Evolutionary conservation across 2,888 invertebrate genomes (phyloP), one percentile per base, ranked within the genome.

Genomic region (Yponomeuta sedellus): DNA sequence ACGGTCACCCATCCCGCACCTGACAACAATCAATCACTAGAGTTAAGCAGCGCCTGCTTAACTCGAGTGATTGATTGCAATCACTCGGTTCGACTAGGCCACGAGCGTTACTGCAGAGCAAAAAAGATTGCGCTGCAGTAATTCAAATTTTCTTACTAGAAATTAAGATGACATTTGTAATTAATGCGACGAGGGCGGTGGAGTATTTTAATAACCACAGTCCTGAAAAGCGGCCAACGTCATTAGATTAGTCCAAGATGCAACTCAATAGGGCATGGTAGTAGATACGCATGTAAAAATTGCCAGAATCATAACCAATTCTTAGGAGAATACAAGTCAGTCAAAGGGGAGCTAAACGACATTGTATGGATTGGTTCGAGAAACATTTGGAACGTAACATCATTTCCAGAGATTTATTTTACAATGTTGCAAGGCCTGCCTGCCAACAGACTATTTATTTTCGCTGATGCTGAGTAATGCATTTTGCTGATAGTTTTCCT

Each of bases 101-200:
- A n/a, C n/a, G n/a, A n/a, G n/a, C n/a, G n/a, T n/a, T n/a, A n/a
- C n/a, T n/a, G n/a, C n/a, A n/a, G n/a, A n/a, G n/a, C n/a, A n/a
- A n/a, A n/a, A n/a, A n/a, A n/a, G n/a, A n/a, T n/a, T n/a, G 44
- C 16, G 12, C 44, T 16, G 16, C 44, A 52, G 16, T 12, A 52
- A 52, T 16, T 52, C 1, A 52, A 52, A 52, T 4, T 16, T 52
- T 52, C 16, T 3, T 2, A 34, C 10, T 34, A 34, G 34, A 34
- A 63, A 44, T 19, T n/a, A 25, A n/a, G 8, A 11, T 82, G 81
- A 82, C 78, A 74, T 77, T 83, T 86, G 86, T 84, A 85, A 84
- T 83, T 86, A 87, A 80, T 81, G 76, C 79, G 77, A 77, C 78
- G 81, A 78, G 74, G 76, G 68, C 69, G 12, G 34, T 63, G 5